Evolutionary conservation across 2,888 invertebrate genomes (phyloP).

Genomic region (Copidosoma aretas): DNA sequence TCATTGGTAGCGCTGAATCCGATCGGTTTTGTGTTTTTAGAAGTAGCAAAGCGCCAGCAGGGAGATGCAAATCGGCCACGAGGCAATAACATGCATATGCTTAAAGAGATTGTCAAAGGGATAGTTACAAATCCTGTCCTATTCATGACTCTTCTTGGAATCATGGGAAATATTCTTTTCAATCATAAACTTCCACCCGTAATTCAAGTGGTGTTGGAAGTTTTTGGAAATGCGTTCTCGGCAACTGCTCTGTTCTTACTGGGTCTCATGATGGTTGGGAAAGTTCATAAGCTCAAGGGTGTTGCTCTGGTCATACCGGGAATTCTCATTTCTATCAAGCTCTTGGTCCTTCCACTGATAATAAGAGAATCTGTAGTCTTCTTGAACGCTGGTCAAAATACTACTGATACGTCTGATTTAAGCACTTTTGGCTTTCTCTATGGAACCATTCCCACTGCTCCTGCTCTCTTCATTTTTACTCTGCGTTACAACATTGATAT

Average conservation of each 20-base stretch:
- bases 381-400: constrained; percentile 72
- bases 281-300: constrained; percentile 79
- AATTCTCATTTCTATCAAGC: constrained; percentile 87
- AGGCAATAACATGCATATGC: constrained; percentile 47
- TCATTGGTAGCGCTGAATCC: constrained; percentile 92
- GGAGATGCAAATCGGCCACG: constrained; percentile 44
- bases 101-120: constrained; percentile 66
- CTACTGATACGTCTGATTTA: constrained; percentile 79
- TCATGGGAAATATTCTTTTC: constrained; percentile 83
- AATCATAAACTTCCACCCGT: constrained; percentile 78
- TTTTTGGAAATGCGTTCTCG: constrained; percentile 87
- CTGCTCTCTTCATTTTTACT: constrained; percentile 95
- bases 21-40: constrained; percentile 87
- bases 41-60: constrained; percentile 71
- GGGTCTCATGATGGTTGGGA: constrained; percentile 92
- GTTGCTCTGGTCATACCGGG: constrained; percentile 82
- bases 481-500: constrained; percentile 84
- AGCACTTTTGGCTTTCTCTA: constrained; percentile 95
- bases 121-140: constrained; percentile 88
- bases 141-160: constrained; percentile 91
- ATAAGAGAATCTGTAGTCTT: constrained; percentile 85
- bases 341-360: constrained; percentile 84
- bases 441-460: constrained; percentile 94
- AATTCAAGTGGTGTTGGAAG: constrained; percentile 77
- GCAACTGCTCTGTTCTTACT: constrained; percentile 89